Conservation (phyloP, 2,797 vertebrate genomes). For the Scolopax rusticola region DNA sequence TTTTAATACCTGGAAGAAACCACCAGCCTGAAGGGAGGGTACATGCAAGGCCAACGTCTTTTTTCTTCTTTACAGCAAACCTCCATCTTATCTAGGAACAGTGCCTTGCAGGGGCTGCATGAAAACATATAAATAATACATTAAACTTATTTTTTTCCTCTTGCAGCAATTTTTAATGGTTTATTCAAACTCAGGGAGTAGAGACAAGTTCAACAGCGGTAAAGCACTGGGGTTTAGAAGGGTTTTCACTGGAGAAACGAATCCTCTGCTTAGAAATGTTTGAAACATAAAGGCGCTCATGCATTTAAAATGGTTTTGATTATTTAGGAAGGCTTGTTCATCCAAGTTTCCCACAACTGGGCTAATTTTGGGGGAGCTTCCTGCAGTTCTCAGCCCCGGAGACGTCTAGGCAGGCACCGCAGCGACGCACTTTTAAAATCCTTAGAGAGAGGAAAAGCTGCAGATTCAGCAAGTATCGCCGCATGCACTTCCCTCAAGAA, state of each 20-base stretch:
- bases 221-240: background rate
- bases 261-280: background rate
- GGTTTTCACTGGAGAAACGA: background rate
- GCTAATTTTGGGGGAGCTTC: background rate
- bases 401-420: too few relatives aligned
- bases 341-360: background rate
- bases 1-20: background rate
- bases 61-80: background rate
- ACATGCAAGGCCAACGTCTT: background rate
- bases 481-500: background rate
- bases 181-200: background rate
- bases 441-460: background rate
- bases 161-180: background rate
- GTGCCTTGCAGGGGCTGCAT: background rate
- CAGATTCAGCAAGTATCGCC: background rate
- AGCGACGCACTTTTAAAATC: background rate
- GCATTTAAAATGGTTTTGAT: background rate
- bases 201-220: background rate
- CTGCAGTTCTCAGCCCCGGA: background rate
- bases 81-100: rapidly evolving
- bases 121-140: background rate
- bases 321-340: background rate
- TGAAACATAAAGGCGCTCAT: background rate
- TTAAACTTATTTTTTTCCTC: background rate
- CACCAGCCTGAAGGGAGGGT: background rate